Base-by-base conservation (phyloP, 2,113 vertebrate genomes). In the Vimba vimba region DNA sequence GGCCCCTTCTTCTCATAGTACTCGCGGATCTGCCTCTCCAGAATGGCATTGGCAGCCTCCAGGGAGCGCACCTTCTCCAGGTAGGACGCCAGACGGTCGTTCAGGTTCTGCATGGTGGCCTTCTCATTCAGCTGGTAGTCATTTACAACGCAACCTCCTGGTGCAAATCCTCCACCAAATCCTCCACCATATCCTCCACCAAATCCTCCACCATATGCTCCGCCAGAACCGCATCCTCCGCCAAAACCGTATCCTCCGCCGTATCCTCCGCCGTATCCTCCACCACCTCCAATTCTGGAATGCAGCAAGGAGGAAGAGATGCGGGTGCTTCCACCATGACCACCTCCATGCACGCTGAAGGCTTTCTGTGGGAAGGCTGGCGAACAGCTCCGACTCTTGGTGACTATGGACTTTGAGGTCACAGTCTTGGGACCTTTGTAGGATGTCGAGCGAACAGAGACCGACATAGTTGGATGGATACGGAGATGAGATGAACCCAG, bases 41-140 rank as follows among this genome's bases (percentile, higher is more conserved):
- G 94, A 36, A 96, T 95, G 3, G 90, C 2, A 0, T 98, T 99
- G 57, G 96, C 96, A 0, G 91, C 91, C 90, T 98, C 97, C 94
- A 99, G 93, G 86, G 91, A 92, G 52, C 95, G 94, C 57, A 99
- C 98, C 91, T 97, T 97, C 0, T 97, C 96, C 94, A 99, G 87
- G 93, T 99, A 99, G 69, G 76, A 91, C 27, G 96, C 96, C 95
- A 99, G 95, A 39, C 97, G 97, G 23, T 98, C 96, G 0, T 99
- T 99, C 84, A 99, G 95, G 91, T 97, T 95, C 93, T 98, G 97
- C 98, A 99, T 98, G 92, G 98, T 98, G 91, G 96, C 25, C 94
- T 99, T 99, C 91, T 98, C 97, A 0, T 98, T 98, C 91, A 94
- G 86, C n/a, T 88, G 94, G 59, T 92, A 74, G 45, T 90, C 89